Evolutionary conservation across 2,888 invertebrate species (phyloP).

Genomic region (Elegia similella): DNA sequence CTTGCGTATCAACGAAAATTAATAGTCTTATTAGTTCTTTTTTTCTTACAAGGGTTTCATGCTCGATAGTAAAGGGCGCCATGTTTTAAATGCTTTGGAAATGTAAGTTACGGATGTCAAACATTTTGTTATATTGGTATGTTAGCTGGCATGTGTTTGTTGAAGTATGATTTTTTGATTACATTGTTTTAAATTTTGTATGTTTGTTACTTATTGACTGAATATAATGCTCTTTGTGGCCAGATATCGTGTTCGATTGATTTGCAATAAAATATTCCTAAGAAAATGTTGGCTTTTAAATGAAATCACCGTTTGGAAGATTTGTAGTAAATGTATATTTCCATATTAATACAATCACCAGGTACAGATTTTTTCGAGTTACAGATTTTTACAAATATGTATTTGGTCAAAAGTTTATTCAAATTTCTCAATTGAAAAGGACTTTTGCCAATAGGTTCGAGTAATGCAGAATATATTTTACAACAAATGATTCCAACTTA

Average conservation of each 20-base stretch:
- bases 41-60: neutral
- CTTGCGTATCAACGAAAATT: too few relatives aligned
- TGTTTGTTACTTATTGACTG: conserved; percentile 39
- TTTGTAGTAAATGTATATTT: conserved; percentile 81
- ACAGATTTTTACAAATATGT: conserved; percentile 70
- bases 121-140: conserved; percentile 52
- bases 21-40: too few relatives aligned
- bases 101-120: conserved; percentile 59
- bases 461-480: conserved; percentile 48
- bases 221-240: conserved; percentile 37
- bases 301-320: conserved; percentile 67
- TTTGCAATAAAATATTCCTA: conserved; percentile 64
- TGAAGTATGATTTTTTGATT: conserved; percentile 31
- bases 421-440: conserved; percentile 53
- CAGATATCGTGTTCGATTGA: conserved; percentile 50
- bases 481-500: conserved; percentile 49
- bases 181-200: conserved; percentile 41
- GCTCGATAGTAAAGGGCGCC: conserved; percentile 8
- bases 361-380: conserved; percentile 78
- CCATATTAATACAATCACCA: conserved; percentile 78
- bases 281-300: conserved; percentile 28
- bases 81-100: conserved; percentile 42
- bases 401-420: conserved; percentile 60
- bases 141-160: conserved; percentile 26
- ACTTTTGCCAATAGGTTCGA: conserved; percentile 42